These are phyloP conservation scores for Brachionus plicatilis DNA, from an alignment of 1,140 invertebrate species.

Conservation along the genomic window DNA sequence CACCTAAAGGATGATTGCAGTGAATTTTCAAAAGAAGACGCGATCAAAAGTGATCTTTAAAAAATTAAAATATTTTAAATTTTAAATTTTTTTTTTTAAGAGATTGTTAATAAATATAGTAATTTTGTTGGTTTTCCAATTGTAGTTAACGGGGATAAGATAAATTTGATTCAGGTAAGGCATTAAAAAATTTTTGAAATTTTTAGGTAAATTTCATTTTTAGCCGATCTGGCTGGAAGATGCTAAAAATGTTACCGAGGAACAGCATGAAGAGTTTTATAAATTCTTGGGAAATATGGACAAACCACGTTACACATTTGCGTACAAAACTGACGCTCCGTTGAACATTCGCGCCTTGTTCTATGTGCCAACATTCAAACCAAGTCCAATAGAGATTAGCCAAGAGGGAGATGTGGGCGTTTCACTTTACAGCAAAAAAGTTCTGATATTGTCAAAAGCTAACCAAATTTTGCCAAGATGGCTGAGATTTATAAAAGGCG, in stretches of 20 bases:
- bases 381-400: conserved; percentile 75
- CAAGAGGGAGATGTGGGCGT: conserved; percentile 72
- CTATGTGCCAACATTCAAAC: conserved; percentile 82
- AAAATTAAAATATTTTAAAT: not conserved
- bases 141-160: conserved; percentile 76
- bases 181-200: conserved; percentile 40
- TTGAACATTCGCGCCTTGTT: conserved; percentile 80
- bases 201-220: conserved; percentile 45
- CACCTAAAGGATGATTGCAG: conserved; percentile 75
- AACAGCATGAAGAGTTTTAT: conserved; percentile 81
- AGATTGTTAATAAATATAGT: conserved; percentile 88
- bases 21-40: conserved; percentile 80
- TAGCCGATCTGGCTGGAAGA: conserved; percentile 88
- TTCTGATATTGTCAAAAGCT: conserved; percentile 79
- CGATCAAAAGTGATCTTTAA: conserved; percentile 65
- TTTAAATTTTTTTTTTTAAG: conserved; percentile 56
- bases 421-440: conserved; percentile 79
- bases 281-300: conserved; percentile 80
- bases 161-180: conserved; percentile 72
- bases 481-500: conserved; percentile 87
- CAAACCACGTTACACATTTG: conserved; percentile 61
- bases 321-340: conserved; percentile 73
- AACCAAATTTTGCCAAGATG: conserved; percentile 87
- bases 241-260: conserved; percentile 73
- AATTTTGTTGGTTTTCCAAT: conserved; percentile 92